Evolutionary conservation across 2,113 vertebrate species (phyloP).

Genomic region (Marmota flaviventris): DNA sequence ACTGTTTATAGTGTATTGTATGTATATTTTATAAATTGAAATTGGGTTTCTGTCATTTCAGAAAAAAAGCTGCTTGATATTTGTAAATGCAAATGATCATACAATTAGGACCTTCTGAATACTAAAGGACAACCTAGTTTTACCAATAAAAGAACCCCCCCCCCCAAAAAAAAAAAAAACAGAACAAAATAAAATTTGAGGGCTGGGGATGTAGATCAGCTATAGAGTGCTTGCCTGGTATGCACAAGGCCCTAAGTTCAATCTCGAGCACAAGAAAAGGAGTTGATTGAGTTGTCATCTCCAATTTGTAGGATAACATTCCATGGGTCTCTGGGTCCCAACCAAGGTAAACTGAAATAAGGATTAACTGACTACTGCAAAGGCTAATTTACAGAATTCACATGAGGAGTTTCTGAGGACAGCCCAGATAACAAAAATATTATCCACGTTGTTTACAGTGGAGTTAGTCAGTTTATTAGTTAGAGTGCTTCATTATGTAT

Average conservation of each 20-base stretch:
- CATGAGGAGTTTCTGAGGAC: conserved; percentile 88
- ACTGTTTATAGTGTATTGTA: neutral
- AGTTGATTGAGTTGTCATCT: conserved; percentile 58
- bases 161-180: neutral
- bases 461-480: conserved; percentile 93
- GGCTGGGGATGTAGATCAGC: too few relatives aligned
- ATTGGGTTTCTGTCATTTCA: neutral
- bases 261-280: neutral
- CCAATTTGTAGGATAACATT: conserved; percentile 70
- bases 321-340: conserved; percentile 75
- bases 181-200: neutral
- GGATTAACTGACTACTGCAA: conserved; percentile 90
- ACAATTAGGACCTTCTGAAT: neutral
- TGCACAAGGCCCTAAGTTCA: too few relatives aligned
- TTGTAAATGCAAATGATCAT: conserved; percentile 12
- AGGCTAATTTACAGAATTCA: conserved; percentile 88
- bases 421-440: conserved; percentile 94
- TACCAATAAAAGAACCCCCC: neutral
- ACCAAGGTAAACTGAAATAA: conserved; percentile 88
- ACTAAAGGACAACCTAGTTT: neutral
- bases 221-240: too few relatives aligned
- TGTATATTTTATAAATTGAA: neutral
- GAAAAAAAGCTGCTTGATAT: neutral
- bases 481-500: conserved; percentile 92
- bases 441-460: conserved; percentile 90